Evolutionary conservation across 30 jellyfish, hydroid and myxozoan genomes (phyloP).

Genomic region (Sanderia malayensis): DNA sequence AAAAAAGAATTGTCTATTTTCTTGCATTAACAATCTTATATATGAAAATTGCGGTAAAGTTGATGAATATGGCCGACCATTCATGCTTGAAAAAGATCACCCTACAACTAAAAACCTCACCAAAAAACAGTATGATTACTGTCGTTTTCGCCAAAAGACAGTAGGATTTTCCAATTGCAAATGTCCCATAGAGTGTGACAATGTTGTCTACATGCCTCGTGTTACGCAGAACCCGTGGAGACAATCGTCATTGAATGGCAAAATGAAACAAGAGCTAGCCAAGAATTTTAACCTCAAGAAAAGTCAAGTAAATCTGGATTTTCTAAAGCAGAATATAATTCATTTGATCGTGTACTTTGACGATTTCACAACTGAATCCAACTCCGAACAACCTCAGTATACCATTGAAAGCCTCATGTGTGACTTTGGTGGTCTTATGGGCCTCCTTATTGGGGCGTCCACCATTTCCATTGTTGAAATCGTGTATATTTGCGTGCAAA

Average conservation of each 20-base stretch:
- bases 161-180: not conserved
- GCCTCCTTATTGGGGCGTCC: slow-evolving; percentile 34
- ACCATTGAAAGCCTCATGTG: slow-evolving; percentile 9
- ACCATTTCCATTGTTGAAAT: slow-evolving; percentile 14
- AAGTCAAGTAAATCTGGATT: not conserved
- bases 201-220: not conserved
- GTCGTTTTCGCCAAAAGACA: not conserved
- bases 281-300: not conserved
- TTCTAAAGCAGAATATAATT: slow-evolving; percentile 3
- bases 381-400: slow-evolving; percentile 9
- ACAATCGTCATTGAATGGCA: not conserved
- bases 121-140: not conserved
- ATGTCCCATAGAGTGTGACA: not conserved
- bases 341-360: not conserved
- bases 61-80: not conserved
- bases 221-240: not conserved
- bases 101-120: not conserved
- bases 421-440: slow-evolving; percentile 43
- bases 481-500: no score
- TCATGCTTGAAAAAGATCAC: not conserved
- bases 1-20: not conserved
- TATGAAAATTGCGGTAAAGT: not conserved
- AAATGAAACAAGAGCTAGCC: not conserved
- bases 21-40: not conserved
- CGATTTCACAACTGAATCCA: not conserved